Evolutionary conservation across 1,140 invertebrate species (phyloP).

Genomic region (Laupala kohalensis): DNA sequence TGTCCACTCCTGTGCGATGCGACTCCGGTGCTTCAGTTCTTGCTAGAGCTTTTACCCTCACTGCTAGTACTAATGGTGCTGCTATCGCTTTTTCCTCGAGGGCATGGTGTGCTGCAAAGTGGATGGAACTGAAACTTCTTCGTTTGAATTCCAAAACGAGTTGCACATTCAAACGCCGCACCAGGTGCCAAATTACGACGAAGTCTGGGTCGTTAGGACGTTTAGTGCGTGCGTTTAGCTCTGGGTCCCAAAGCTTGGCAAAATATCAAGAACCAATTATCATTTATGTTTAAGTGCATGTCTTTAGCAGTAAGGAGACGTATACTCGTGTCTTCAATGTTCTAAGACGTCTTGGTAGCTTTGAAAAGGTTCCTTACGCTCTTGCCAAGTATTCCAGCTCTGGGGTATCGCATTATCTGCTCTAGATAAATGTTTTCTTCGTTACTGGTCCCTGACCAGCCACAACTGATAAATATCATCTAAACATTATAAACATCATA

Average conservation of each 20-base stretch:
- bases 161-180: neutral
- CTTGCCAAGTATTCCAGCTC: no score
- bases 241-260: neutral
- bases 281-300: neutral
- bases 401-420: no score
- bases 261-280: neutral
- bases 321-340: neutral
- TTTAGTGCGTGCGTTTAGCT: neutral
- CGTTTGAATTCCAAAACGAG: neutral
- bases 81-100: neutral
- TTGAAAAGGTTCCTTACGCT: no score
- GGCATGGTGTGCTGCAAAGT: neutral
- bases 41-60: no score
- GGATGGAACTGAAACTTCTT: neutral
- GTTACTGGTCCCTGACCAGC: no score
- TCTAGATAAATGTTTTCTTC: no score
- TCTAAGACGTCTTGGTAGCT: no score
- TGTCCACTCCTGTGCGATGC: no score
- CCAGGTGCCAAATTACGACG: neutral
- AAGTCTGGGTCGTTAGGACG: neutral
- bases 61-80: no score
- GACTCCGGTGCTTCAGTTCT: no score
- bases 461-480: no score
- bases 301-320: neutral
- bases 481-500: no score